Conservation (phyloP, 2,113 vertebrate genomes). For the Donacobius atricapilla region DNA sequence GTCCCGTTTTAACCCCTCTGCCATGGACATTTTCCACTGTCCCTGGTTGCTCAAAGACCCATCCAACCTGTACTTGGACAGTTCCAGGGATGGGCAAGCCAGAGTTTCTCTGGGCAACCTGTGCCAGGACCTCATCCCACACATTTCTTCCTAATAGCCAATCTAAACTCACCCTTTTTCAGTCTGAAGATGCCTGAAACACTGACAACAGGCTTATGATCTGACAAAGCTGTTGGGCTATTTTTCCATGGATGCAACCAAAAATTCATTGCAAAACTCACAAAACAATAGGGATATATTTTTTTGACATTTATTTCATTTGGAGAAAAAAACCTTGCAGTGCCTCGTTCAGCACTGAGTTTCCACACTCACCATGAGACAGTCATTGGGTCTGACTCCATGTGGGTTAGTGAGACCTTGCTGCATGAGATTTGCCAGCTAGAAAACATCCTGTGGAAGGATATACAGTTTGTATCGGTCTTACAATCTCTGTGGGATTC, state of each 20-base stretch:
- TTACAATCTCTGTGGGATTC: background rate
- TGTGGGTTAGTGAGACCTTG: background rate
- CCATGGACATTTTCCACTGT: too few relatives aligned
- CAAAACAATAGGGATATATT: background rate
- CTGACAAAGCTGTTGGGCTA: background rate
- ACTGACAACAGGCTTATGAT: rapidly evolving
- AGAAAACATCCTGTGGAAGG: background rate
- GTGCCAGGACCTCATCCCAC: too few relatives aligned
- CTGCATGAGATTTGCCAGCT: background rate
- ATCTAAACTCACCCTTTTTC: too few relatives aligned
- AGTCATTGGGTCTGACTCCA: background rate
- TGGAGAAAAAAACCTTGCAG: background rate
- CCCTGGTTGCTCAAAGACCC: too few relatives aligned
- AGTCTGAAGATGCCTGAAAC: too few relatives aligned
- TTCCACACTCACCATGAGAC: background rate
- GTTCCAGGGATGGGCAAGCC: too few relatives aligned
- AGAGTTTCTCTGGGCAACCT: too few relatives aligned
- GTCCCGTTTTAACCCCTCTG: too few relatives aligned
- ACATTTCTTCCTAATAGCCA: too few relatives aligned
- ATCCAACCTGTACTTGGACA: too few relatives aligned
- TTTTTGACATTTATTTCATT: background rate
- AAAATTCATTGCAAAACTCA: background rate
- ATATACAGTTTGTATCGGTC: background rate
- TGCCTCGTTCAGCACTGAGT: background rate
- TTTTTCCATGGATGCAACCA: background rate